A percentile compares a stretch with the other conserved stretches of the same genome.
Conservation (phyloP, 1,140 invertebrate genomes). For the Venturia canescens region DNA sequence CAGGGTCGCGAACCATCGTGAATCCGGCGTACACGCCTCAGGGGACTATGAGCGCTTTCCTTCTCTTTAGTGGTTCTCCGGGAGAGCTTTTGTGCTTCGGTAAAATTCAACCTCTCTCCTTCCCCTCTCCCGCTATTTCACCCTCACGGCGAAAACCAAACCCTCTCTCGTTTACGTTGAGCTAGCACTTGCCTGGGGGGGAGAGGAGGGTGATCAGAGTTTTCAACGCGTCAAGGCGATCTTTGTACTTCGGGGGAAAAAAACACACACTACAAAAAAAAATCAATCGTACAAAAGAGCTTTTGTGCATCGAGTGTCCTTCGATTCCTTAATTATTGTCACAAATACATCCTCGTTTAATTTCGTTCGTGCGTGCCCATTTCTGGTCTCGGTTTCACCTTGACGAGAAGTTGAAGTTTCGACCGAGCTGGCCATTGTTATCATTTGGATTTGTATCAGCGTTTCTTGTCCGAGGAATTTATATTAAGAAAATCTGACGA, state of each 20-base stretch:
- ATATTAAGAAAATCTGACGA: too few relatives aligned
- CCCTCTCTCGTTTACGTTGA: slow-evolving; percentile 31
- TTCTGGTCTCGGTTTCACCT: too few relatives aligned
- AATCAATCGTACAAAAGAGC: slow-evolving; percentile 55
- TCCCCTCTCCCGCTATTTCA: background rate
- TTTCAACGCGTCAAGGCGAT: slow-evolving; percentile 37
- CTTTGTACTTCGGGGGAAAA: slow-evolving; percentile 48
- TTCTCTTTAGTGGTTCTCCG: slow-evolving; percentile 46
- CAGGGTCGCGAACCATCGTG: slow-evolving; percentile 44
- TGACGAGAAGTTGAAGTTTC: too few relatives aligned
- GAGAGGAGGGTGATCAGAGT: slow-evolving; percentile 7
- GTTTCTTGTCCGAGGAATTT: too few relatives aligned
- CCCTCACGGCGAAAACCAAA: slow-evolving; percentile 24
- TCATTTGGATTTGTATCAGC: too few relatives aligned
- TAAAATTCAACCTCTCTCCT: slow-evolving; percentile 23
- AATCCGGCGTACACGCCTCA: slow-evolving; percentile 43
- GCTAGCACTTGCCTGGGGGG: slow-evolving; percentile 51
- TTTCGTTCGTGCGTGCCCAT: too few relatives aligned
- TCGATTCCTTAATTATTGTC: background rate
- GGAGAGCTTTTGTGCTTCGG: slow-evolving; percentile 47
- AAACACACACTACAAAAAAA: slow-evolving; percentile 11
- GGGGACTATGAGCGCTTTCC: slow-evolving; percentile 49
- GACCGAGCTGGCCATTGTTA: too few relatives aligned
- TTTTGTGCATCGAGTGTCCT: slow-evolving; percentile 54
- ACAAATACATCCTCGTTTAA: too few relatives aligned